Evolutionary conservation across 2,797 vertebrate species (phyloP).

Genomic region (Mormyrus hasselquistii): DNA sequence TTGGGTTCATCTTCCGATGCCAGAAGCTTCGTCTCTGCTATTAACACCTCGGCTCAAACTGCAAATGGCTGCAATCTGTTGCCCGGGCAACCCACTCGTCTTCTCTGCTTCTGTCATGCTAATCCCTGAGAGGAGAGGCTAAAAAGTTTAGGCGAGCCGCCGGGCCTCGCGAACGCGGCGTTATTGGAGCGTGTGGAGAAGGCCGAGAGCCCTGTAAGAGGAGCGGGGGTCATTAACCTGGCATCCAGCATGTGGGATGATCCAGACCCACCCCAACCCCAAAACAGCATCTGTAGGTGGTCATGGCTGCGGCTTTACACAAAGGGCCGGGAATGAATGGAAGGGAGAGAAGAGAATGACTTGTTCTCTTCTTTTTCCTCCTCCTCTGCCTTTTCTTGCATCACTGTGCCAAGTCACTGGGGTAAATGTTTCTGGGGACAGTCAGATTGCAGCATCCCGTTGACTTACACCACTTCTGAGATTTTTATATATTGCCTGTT

Average conservation of each 20-base stretch:
- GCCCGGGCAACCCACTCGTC: conserved; percentile 60
- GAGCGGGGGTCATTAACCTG: not conserved
- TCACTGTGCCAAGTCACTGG: not conserved
- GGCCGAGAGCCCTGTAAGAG: not conserved
- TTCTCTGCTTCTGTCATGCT: conserved; percentile 59
- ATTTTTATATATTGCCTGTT: not conserved
- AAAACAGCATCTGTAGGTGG: not conserved
- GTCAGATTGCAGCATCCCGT: not conserved
- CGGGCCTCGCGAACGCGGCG: conserved; percentile 43
- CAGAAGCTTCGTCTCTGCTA: conserved; percentile 50
- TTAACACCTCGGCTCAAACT: conserved; percentile 60
- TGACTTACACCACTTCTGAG: not conserved
- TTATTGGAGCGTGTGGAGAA: conserved; percentile 36
- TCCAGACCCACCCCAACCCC: not conserved
- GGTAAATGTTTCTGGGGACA: not conserved
- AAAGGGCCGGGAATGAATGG: not conserved
- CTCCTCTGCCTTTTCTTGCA: not conserved
- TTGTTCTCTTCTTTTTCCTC: not conserved
- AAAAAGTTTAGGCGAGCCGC: conserved; percentile 58
- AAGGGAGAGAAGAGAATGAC: not conserved
- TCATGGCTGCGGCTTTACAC: not conserved
- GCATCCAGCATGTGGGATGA: not conserved
- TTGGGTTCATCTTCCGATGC: conserved; percentile 51
- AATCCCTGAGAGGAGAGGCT: conserved; percentile 44
- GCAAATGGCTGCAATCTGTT: conserved; percentile 64